phyloP scores from a whole-genome alignment of 2,888 invertebrate species.

The Hirtodrosophila duncani region DNA sequence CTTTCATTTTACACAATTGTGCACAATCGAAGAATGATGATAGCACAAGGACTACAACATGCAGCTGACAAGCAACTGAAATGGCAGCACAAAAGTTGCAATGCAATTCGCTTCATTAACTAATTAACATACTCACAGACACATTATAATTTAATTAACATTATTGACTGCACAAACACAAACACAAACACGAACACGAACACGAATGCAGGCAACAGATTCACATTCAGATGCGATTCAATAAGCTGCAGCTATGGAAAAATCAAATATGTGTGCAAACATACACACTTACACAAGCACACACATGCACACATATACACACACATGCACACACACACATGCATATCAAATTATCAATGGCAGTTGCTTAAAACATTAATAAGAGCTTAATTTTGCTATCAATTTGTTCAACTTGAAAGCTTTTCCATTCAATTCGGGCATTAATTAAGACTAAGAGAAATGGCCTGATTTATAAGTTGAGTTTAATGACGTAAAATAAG shows the following conservation, averaged over 20 bases:
- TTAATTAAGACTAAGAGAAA: too few relatives aligned
- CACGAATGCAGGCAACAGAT: too few relatives aligned
- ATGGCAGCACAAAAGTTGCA: slow-evolving; percentile 30
- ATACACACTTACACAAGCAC: background rate
- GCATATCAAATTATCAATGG: too few relatives aligned
- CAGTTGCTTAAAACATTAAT: too few relatives aligned
- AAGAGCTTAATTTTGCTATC: too few relatives aligned
- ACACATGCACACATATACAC: background rate
- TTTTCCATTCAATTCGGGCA: too few relatives aligned
- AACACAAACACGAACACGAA: background rate
- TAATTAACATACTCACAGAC: slow-evolving; percentile 56
- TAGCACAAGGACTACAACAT: slow-evolving; percentile 15
- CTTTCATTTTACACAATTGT: slow-evolving; percentile 22
- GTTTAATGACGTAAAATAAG: too few relatives aligned
- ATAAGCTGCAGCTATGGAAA: too few relatives aligned
- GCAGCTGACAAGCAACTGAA: slow-evolving; percentile 19
- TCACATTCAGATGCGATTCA: too few relatives aligned
- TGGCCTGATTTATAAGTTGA: too few relatives aligned
- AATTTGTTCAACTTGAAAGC: too few relatives aligned
- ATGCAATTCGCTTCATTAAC: slow-evolving; percentile 58
- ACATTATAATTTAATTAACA: slow-evolving; percentile 54
- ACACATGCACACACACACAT: background rate
- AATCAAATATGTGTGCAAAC: too few relatives aligned
- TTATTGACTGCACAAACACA: slow-evolving; percentile 33
- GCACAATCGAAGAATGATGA: slow-evolving; percentile 38